Conservation (phyloP, 2,888 invertebrate genomes). For the Digitonthophagus gazella region DNA sequence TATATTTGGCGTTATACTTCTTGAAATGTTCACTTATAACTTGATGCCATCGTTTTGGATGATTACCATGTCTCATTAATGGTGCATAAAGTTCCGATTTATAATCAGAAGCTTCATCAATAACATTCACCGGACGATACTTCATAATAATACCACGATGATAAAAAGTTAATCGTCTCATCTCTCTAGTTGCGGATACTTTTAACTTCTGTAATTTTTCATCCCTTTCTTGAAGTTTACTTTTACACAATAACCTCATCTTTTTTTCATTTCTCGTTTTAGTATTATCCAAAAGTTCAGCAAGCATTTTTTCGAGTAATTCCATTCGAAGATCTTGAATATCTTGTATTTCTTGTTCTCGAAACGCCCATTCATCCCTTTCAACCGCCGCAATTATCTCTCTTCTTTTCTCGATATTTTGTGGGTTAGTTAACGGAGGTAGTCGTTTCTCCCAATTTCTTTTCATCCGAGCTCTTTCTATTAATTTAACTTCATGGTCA, state of each 20-base stretch:
- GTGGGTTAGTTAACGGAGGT: slow-evolving; percentile 55
- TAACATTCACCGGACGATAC: slow-evolving; percentile 52
- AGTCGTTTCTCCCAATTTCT: slow-evolving; percentile 62
- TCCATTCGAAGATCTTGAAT: slow-evolving; percentile 68
- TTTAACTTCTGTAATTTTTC: slow-evolving; percentile 59
- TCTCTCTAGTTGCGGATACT: slow-evolving; percentile 51
- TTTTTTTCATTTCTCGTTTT: slow-evolving; percentile 52
- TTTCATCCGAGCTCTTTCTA: slow-evolving; percentile 68
- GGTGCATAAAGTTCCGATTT: slow-evolving; percentile 65
- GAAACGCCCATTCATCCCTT: slow-evolving; percentile 77
- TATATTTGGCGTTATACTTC: slow-evolving; percentile 44
- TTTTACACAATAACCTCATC: slow-evolving; percentile 55
- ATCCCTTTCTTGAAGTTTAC: slow-evolving; percentile 57
- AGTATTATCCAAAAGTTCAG: slow-evolving; percentile 55
- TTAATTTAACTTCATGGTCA: slow-evolving; percentile 60
- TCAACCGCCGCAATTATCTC: slow-evolving; percentile 77
- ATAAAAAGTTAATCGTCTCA: slow-evolving; percentile 28
- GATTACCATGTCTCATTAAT: slow-evolving; percentile 62
- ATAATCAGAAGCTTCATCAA: slow-evolving; percentile 56
- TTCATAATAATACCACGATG: slow-evolving; percentile 39
- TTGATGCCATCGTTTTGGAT: slow-evolving; percentile 62
- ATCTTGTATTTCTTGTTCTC: slow-evolving; percentile 75
- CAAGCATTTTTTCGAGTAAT: slow-evolving; percentile 64
- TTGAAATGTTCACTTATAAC: slow-evolving; percentile 48
- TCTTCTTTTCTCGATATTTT: slow-evolving; percentile 60